Evolutionary conservation across 2,113 vertebrate genomes (phyloP).

Genomic region (Brachirus orientalis): DNA sequence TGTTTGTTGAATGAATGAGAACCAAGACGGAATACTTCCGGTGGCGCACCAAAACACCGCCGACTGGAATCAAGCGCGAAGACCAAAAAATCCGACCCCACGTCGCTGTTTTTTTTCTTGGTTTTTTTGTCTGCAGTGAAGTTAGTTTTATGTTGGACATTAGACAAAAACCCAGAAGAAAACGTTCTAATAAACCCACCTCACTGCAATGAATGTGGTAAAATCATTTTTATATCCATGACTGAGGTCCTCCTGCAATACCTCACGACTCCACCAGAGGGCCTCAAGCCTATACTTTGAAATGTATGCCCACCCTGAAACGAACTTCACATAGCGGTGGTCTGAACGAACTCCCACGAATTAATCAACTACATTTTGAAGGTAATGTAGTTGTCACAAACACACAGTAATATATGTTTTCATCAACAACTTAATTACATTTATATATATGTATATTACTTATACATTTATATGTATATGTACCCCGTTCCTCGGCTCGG

Average conservation of each 20-base stretch:
- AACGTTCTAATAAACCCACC: too few species aligned
- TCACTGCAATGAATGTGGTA: too few species aligned
- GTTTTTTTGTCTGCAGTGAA: background rate
- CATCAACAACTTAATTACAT: too few species aligned
- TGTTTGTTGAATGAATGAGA: constrained; percentile 46
- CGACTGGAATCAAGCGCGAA: constrained; percentile 23
- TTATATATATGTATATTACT: too few species aligned
- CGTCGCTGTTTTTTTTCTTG: background rate
- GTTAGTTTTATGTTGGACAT: background rate
- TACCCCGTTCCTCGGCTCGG: accelerated
- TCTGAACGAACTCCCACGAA: background rate
- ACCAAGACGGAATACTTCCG: constrained; percentile 39
- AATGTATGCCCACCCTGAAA: background rate
- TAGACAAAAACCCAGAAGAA: too few species aligned
- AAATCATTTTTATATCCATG: too few species aligned
- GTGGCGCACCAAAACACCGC: constrained; percentile 54
- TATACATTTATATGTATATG: background rate
- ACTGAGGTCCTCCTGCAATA: too few species aligned
- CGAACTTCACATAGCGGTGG: background rate
- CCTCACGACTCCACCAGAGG: too few species aligned
- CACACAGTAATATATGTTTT: background rate
- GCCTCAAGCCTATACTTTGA: too few species aligned
- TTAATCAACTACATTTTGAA: background rate
- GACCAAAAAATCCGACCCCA: constrained; percentile 3
- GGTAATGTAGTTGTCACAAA: accelerated